These are phyloP conservation scores for Myanophis thanlyinensis DNA, from an alignment of 2,113 vertebrate genomes.

Conservation along the genomic window DNA sequence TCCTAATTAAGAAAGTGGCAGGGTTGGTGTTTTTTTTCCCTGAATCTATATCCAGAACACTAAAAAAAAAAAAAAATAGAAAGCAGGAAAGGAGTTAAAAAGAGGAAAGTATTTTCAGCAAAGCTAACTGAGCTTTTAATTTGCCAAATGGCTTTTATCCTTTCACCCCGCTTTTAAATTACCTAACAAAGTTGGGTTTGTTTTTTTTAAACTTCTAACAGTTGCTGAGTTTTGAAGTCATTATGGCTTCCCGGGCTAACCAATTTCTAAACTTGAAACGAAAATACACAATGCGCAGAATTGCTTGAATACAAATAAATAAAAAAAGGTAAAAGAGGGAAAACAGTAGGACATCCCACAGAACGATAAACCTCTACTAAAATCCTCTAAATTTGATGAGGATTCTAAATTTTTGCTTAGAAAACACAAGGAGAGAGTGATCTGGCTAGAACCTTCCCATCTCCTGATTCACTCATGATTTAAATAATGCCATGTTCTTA, in stretches of 20 bases:
- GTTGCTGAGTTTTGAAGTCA: conserved; percentile 28
- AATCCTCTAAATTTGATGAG: neutral
- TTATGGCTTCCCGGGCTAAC: conserved; percentile 38
- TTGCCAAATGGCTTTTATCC: conserved; percentile 25
- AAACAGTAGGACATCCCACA: neutral
- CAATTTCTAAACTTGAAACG: neutral
- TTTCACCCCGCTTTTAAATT: conserved; percentile 26
- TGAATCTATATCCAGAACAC: no score
- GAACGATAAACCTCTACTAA: neutral
- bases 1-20: no score
- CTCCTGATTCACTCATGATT: neutral
- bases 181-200: conserved; percentile 22
- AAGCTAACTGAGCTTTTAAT: neutral
- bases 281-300: conserved; percentile 1
- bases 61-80: neutral
- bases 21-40: no score
- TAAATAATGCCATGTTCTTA: neutral
- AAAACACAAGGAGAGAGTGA: neutral
- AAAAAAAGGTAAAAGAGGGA: neutral
- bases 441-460: neutral
- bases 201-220: conserved; percentile 42
- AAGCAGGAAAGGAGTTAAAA: neutral
- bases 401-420: neutral
- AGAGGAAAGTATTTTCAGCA: neutral
- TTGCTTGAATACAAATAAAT: neutral